Evolutionary conservation across 2,113 vertebrate genomes (phyloP), one percentile per base, ranked within the genome.

Genomic region (Struthio camelus): DNA sequence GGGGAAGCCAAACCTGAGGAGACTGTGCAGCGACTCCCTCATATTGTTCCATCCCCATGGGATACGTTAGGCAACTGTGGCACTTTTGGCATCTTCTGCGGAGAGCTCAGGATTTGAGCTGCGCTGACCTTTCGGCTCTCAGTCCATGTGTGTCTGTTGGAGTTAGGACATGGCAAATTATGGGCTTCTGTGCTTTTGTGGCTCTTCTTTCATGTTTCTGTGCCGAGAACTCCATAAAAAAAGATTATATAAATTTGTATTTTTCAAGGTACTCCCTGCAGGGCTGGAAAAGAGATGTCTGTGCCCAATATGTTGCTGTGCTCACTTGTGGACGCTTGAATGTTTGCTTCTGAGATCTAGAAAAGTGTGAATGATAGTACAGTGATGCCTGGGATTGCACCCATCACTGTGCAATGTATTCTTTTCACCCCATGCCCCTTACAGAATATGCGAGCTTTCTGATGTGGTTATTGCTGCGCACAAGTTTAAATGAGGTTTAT

Each of bases 361-460:
- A 84, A 64, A 77, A 51, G 17, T 11, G 1, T 75, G 30, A 30
- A 8, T 83, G 36, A 12, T 48, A n/a, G 23, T 85, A 34, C 19
- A 2, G 2, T 10, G 34, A 14, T 67, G 12, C 79, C 30, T 54
- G 23, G 1, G 9, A 12, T 1, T 1, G 5, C 24, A 2, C 36
- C 70, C 4, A 3, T 64, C 28, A 38, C 6, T 7, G 1, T 50
- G 46, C 40, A 34, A 3, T 14, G 23, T 59, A 10, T 66, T 88
- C 11, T 78, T 5, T 0, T 7, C 32, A 34, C 32, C 27, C 42
- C 2, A 1, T 87, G n/a, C 11, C 10, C 32, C 0, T 0, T 78
- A 38, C 8, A 66, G 42, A 58, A 34, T 54, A 30, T 13, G 25
- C 53, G 54, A 62, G 14, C 20, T 79, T 62, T 28, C 28, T n/a